Evolutionary conservation across 2,888 invertebrate species (phyloP).

Genomic region (Conchocele bisecta): DNA sequence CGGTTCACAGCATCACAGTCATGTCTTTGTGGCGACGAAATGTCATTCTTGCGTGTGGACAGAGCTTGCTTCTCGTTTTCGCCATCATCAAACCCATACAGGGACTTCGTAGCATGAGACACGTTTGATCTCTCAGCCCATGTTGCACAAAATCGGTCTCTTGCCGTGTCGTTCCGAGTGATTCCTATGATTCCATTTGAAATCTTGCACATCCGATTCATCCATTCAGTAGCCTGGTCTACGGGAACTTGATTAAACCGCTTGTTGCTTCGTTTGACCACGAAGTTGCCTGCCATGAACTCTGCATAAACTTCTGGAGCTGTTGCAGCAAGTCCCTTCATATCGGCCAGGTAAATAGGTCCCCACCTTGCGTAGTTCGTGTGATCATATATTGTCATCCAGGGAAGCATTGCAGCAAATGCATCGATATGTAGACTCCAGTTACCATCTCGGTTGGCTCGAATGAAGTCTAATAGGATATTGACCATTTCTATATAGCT

Average conservation of each 20-base stretch:
- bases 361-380: constrained; percentile 50
- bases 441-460: constrained; percentile 40
- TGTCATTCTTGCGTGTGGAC: too few relatives aligned
- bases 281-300: constrained; percentile 36
- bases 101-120: constrained; percentile 8
- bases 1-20: too few relatives aligned
- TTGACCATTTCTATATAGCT: too few relatives aligned
- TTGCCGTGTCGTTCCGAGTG: constrained; percentile 32
- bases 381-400: constrained; percentile 42
- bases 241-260: constrained; percentile 42
- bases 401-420: constrained; percentile 46
- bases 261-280: constrained; percentile 31
- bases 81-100: too few relatives aligned
- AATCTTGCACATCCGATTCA: constrained; percentile 38
- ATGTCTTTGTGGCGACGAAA: too few relatives aligned
- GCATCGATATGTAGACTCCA: constrained; percentile 41
- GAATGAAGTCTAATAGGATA: constrained; percentile 31
- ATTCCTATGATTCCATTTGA: constrained; percentile 39
- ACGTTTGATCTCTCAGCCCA: constrained; percentile 30
- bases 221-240: constrained; percentile 45
- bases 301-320: constrained; percentile 36
- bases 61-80: too few relatives aligned
- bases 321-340: constrained; percentile 16
- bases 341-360: constrained; percentile 46
- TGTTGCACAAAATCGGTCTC: constrained; percentile 37